Base-by-base conservation (phyloP, 2,888 invertebrate species). In the Nemoura dubitans region DNA sequence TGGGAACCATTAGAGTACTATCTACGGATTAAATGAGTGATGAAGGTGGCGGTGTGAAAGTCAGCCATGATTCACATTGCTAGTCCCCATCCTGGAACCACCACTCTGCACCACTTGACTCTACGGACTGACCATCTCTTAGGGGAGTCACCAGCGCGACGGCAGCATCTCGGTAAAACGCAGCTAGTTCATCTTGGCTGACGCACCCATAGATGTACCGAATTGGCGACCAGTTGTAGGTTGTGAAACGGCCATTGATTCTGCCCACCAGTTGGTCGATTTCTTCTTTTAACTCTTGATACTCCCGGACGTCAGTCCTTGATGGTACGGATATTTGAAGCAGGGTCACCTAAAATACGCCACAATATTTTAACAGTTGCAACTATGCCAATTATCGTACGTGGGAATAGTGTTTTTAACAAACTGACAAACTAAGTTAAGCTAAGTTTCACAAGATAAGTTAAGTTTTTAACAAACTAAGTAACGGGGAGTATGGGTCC, bases 151-250 rank as follows among this genome's bases (percentile, higher is more conserved):
- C 97, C 77, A 98, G 92, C 43, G 97, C 97, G 0, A 98, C 97
- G 0, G 97, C 95, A 0, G 97, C 95, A 89, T 97, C 97, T 27
- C 97, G 93, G 91, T 97, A 97, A 90, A 97, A 96, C 0, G 97
- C 96, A 0, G 97, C 97, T 81, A 97, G 91, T 90, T 97, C 97
- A 86, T 96, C 95, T 91, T 97, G 97, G 85, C 95, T 96, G 0
- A 97, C 96, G 90, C 96, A 97, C 14, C 97, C 97, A 90, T 96
- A 97, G 89, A 97, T 97, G 89, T 97, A 97, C 88, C 95, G 94
- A 89, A 98, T 97, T 0, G 98, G 98, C 0, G 97, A 97, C 98
- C 98, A 98, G 91, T 97, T 97, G 0, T 97, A 96, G 0, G 97
- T 97, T 0, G 97, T 97, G 90, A 97, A 97, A 87, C 95, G 94